Percentiles rank a stretch among this genome's conserved stretches.
Conservation (phyloP, 2,797 vertebrate genomes). For the Otolemur crassicaudatus region DNA sequence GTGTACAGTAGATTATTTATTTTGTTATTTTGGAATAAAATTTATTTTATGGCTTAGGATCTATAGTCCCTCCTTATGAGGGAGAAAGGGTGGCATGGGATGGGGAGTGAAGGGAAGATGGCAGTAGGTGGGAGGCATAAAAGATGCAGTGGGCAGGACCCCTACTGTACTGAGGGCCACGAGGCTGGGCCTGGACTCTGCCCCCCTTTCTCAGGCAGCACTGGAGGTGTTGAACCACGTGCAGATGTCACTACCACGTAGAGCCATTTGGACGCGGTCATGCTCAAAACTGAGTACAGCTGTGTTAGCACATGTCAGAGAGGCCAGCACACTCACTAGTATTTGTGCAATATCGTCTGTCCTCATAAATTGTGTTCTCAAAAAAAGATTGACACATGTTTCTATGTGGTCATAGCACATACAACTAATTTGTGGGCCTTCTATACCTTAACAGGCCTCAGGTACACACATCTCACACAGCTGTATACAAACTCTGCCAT, state of each 20-base stretch:
- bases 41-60: conserved; percentile 91
- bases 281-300: neutral
- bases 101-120: conserved; percentile 5
- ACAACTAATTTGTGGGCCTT: neutral
- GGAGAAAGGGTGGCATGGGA: neutral
- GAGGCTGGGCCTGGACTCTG: neutral
- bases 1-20: conserved; percentile 98
- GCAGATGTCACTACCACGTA: neutral
- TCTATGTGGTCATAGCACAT: neutral
- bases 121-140: neutral
- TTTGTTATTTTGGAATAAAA: conserved; percentile 98
- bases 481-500: neutral
- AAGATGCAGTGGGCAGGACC: neutral
- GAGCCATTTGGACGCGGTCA: neutral
- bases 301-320: neutral
- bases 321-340: neutral
- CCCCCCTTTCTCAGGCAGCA: neutral
- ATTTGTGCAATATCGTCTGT: neutral
- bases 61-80: conserved; percentile 49
- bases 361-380: neutral
- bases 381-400: neutral
- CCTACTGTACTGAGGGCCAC: neutral
- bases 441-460: neutral
- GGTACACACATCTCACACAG: neutral
- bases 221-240: neutral